Base-by-base conservation (phyloP, 2,797 vertebrate genomes). In the Kryptopterus vitreolus region DNA sequence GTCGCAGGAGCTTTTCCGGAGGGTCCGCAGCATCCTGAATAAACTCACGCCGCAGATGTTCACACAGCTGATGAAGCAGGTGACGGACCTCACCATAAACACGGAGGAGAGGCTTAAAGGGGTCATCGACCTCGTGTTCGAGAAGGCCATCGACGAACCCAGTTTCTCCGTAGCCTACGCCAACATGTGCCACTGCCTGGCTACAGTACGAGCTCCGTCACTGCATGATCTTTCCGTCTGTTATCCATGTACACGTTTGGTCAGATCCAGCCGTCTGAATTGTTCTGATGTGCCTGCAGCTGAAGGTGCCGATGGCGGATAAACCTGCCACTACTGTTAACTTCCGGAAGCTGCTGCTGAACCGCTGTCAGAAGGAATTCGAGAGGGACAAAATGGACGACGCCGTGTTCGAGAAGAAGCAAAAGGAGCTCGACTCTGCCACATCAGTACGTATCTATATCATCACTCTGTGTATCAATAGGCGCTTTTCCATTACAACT, bases 31-130 rank as follows among this genome's bases (percentile, higher is more conserved):
- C 92, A 98, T 99, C 92, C 91, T 99, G 86, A 99, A 99, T 93
- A 99, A 99, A 89, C 89, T 99, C 87, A 99, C 98, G 0, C 98
- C 98, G 1, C 97, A 99, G 91, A 99, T 98, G 96, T 99, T 99
- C 92, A 94, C 96, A 82, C 97, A 98, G 87, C 93, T 99, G 69
- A 98, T 98, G 96, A 98, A 98, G 91, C 98, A 99, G 89, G 97
- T 99, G 88, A 96, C 96, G 0, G 97, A 97, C 84, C 94, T 99
- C 86, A 98, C 96, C 0, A 97, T 99, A 81, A 96, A 99, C 89
- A 99, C 97, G 0, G 98, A 99, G 78, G 97, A 99, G 92, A 89
- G 98, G 61, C 94, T 99, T 73, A 99, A 99, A 87, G 98, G 98
- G 7, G 96, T 99, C 91, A 99, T 99, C 0, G 97, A 99, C 92